phyloP scores from a whole-genome alignment of 2,113 vertebrate species.

The Vidua macroura region DNA sequence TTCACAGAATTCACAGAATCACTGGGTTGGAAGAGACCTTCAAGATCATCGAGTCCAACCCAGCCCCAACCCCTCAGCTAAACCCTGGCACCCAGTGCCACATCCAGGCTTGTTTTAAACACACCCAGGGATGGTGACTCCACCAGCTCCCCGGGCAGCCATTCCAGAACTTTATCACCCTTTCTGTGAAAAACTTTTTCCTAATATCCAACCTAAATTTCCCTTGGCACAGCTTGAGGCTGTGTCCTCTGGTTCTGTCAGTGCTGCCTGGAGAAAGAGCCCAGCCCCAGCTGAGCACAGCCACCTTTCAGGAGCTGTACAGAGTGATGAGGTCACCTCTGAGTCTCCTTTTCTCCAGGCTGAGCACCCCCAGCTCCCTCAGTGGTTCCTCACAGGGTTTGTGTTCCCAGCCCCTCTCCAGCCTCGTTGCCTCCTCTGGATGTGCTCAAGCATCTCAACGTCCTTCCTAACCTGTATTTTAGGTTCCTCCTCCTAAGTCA shows the following conservation, averaged over 20 bases:
- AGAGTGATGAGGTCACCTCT: neutral
- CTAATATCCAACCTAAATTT: neutral
- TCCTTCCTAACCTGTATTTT: neutral
- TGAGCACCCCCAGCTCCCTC: too few species aligned
- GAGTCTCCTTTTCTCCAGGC: too few species aligned
- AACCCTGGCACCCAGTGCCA: too few species aligned
- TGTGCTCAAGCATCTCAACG: accelerated
- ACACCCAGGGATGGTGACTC: neutral
- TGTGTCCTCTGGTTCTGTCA: neutral
- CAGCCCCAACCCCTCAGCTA: too few species aligned
- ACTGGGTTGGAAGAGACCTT: neutral
- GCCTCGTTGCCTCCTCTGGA: neutral
- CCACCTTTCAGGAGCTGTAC: neutral
- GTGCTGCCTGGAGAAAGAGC: neutral
- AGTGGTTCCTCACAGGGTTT: neutral
- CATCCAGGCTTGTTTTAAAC: neutral
- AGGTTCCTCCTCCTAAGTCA: neutral
- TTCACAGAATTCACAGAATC: neutral
- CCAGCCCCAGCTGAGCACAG: neutral
- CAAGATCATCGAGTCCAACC: neutral
- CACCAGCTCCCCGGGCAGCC: too few species aligned
- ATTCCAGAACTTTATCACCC: neutral
- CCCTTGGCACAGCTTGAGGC: neutral
- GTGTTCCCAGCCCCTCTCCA: neutral
- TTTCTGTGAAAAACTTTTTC: neutral